phyloP scores from a whole-genome alignment of 2,797 vertebrate species.

The Euphonia xanthogaster region DNA sequence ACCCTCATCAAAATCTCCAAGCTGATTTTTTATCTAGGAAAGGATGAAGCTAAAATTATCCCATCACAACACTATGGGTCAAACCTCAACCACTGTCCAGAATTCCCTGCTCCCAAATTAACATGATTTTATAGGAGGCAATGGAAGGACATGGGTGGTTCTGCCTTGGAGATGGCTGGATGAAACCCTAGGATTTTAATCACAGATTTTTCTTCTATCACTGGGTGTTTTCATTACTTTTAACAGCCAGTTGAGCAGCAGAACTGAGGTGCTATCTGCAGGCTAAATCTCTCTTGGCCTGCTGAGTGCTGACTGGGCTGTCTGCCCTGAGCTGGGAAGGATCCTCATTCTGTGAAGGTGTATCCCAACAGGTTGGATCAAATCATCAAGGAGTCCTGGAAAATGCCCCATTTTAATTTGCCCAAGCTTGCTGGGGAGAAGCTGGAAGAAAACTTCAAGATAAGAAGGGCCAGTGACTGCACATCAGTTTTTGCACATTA shows the following conservation, averaged over 20 bases:
- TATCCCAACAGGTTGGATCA: neutral
- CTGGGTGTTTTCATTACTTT: constrained; percentile 33
- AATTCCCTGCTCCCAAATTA: neutral
- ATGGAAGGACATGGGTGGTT: neutral
- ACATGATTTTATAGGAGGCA: fast-evolving
- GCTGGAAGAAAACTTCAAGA: neutral
- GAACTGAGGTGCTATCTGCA: neutral
- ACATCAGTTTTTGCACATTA: neutral
- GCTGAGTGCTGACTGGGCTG: constrained; percentile 28
- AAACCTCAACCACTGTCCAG: neutral
- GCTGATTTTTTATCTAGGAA: neutral
- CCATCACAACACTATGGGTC: neutral
- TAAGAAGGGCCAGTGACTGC: neutral
- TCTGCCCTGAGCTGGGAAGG: constrained; percentile 4
- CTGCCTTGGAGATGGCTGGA: neutral
- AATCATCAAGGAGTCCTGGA: constrained; percentile 1
- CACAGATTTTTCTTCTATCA: neutral
- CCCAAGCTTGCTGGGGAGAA: neutral
- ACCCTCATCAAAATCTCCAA: neutral
- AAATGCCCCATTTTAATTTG: neutral
- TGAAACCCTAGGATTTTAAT: neutral
- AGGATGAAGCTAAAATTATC: neutral
- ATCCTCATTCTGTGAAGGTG: neutral
- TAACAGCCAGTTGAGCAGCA: neutral
- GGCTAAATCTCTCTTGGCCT: constrained; percentile 20